A percentile compares a stretch with the other conserved stretches of the same genome.
Conservation (phyloP, 92 coral and sea anemone species). For the Heteractis magnifica region DNA sequence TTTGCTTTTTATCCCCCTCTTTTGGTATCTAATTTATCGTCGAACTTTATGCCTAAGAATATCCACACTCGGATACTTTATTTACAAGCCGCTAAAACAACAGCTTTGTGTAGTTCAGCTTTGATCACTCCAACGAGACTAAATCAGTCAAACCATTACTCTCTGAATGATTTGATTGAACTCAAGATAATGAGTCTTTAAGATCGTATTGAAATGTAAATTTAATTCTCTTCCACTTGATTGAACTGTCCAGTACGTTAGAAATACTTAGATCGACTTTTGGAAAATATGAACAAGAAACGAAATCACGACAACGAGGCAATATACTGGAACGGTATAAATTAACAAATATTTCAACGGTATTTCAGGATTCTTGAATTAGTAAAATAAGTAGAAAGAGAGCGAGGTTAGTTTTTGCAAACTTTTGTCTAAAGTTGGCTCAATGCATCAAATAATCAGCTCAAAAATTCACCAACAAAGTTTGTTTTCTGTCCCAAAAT, state of each 20-base stretch:
- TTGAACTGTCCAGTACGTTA: conserved; percentile 65
- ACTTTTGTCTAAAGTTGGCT: not conserved
- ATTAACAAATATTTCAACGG: not conserved
- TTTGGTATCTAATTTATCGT: not conserved
- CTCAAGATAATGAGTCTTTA: conserved; percentile 65
- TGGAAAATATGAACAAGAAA: conserved; percentile 26
- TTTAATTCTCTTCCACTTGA: conserved; percentile 64
- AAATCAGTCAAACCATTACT: conserved; percentile 62
- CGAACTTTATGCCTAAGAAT: not conserved
- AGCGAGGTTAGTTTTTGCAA: not conserved
- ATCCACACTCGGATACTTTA: not conserved
- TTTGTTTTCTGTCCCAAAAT: not conserved
- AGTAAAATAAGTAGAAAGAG: not conserved
- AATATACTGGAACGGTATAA: conserved; percentile 7
- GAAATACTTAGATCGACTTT: conserved; percentile 20
- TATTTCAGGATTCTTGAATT: not conserved
- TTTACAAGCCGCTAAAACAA: conserved; percentile 4
- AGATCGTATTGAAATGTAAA: conserved; percentile 83
- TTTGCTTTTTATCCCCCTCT: not conserved
- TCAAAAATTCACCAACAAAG: not conserved
- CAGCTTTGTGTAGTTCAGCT: conserved; percentile 2
- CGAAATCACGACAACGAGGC: conserved; percentile 13
- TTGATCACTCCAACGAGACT: conserved; percentile 17
- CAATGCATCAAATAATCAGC: not conserved
- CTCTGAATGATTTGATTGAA: conserved; percentile 61